A percentile compares a stretch with the other conserved stretches of the same genome.
Conservation (phyloP, 1,140 invertebrate species). For the Galleria mellonella region DNA sequence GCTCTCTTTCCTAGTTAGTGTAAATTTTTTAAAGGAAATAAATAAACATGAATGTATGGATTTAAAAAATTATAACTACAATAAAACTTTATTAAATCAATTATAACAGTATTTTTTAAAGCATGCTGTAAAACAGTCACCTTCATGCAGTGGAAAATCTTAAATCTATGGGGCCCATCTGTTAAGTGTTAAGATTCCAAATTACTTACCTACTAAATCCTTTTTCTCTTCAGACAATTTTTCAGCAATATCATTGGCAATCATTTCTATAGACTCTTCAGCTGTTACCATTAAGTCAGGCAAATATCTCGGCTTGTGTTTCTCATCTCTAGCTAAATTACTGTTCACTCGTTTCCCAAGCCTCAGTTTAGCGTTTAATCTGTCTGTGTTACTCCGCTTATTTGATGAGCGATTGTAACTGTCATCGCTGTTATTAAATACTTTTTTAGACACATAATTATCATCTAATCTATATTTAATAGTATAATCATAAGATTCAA, state of each 20-base stretch:
- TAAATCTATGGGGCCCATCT: no score
- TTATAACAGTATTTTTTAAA: no score
- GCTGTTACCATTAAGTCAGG: conserved; percentile 68
- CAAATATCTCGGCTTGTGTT: conserved; percentile 71
- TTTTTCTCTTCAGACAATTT: conserved; percentile 83
- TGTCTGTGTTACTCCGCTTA: conserved; percentile 77
- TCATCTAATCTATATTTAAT: conserved; percentile 70
- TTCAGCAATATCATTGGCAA: conserved; percentile 81
- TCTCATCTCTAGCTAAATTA: conserved; percentile 63
- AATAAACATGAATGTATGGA: no score
- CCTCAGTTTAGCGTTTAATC: conserved; percentile 76
- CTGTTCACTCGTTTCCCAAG: conserved; percentile 73
- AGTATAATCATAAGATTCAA: conserved; percentile 71
- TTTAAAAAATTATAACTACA: no score
- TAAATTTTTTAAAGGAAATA: no score
- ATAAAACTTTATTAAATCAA: no score
- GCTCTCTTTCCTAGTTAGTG: no score
- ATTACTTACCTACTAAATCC: conserved; percentile 79
- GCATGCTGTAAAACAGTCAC: no score
- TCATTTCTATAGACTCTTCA: conserved; percentile 74
- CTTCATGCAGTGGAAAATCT: no score
- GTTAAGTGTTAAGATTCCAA: no score
- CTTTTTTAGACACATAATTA: conserved; percentile 53
- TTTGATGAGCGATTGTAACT: conserved; percentile 37
- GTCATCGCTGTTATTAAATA: conserved; percentile 41